Evolutionary conservation across 2,888 invertebrate genomes (phyloP).

Genomic region (Epinotia brunnichana): DNA sequence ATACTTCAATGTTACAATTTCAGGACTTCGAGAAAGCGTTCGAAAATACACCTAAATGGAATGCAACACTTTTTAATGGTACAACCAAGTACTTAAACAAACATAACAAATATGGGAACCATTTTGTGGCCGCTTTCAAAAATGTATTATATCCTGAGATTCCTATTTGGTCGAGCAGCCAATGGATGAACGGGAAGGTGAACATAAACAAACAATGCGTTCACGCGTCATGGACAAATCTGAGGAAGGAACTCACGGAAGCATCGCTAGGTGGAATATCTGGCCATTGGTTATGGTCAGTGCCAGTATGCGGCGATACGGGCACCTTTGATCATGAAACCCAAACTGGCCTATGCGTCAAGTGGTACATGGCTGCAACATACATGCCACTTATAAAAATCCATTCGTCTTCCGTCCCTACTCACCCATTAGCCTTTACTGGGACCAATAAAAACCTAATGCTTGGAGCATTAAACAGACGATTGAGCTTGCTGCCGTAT

Average conservation of each 20-base stretch:
- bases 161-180: slow-evolving; percentile 63
- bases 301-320: slow-evolving; percentile 84
- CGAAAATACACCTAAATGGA: slow-evolving; percentile 80
- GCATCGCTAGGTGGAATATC: slow-evolving; percentile 79
- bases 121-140: slow-evolving; percentile 65
- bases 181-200: slow-evolving; percentile 65
- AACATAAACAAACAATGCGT: slow-evolving; percentile 79
- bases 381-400: slow-evolving; percentile 85
- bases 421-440: slow-evolving; percentile 77
- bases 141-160: slow-evolving; percentile 52
- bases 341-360: slow-evolving; percentile 82
- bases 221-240: slow-evolving; percentile 83
- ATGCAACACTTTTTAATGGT: slow-evolving; percentile 60
- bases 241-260: slow-evolving; percentile 78
- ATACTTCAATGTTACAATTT: slow-evolving; percentile 44
- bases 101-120: slow-evolving; percentile 85
- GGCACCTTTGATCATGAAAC: slow-evolving; percentile 63
- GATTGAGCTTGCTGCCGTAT: slow-evolving; percentile 84
- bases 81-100: slow-evolving; percentile 67
- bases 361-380: slow-evolving; percentile 87
- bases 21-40: slow-evolving; percentile 75
- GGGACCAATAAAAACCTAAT: slow-evolving; percentile 72
- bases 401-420: slow-evolving; percentile 67
- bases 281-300: slow-evolving; percentile 77
- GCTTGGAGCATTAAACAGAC: slow-evolving; percentile 70